phyloP scores from a whole-genome alignment of 2,888 invertebrate species.

The Apodemia duryi region DNA sequence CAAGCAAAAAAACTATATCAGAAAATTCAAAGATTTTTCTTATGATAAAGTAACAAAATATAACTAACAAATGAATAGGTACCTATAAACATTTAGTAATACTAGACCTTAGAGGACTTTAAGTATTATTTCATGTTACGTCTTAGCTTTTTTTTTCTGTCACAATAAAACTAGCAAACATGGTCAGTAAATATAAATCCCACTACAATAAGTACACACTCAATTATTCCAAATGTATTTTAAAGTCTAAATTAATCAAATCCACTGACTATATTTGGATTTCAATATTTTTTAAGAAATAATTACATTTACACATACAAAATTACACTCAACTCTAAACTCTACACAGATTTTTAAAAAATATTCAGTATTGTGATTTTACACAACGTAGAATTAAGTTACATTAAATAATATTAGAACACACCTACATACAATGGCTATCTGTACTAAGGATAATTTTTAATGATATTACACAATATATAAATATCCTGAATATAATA shows the following conservation, averaged over 20 bases:
- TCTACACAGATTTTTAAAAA: slow-evolving; percentile 11
- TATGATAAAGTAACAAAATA: slow-evolving; percentile 19
- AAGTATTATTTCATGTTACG: slow-evolving; percentile 7
- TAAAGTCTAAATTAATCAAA: slow-evolving; percentile 1
- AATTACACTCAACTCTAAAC: slow-evolving; percentile 11
- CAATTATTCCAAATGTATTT: slow-evolving; percentile 12
- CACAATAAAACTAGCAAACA: slow-evolving; percentile 9
- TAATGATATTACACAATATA: slow-evolving; percentile 1
- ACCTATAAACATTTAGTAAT: slow-evolving; percentile 19
- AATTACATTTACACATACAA: slow-evolving; percentile 12
- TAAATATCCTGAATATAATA: slow-evolving; percentile 7
- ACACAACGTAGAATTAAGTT: neutral
- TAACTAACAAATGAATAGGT: slow-evolving; percentile 19
- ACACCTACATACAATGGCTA: slow-evolving; percentile 4
- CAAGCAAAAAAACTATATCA: slow-evolving; percentile 49
- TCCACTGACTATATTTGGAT: slow-evolving; percentile 13
- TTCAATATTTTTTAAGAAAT: slow-evolving; percentile 1
- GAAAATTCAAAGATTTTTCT: slow-evolving; percentile 39
- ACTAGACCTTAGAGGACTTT: neutral
- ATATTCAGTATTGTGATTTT: neutral
- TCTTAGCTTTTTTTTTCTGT: neutral
- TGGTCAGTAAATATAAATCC: slow-evolving; percentile 12
- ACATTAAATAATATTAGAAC: slow-evolving; percentile 6
- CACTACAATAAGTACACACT: slow-evolving; percentile 15
- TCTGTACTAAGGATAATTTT: neutral